Base-by-base conservation (phyloP, 2,113 vertebrate genomes). In the Coreoperca whiteheadi region DNA sequence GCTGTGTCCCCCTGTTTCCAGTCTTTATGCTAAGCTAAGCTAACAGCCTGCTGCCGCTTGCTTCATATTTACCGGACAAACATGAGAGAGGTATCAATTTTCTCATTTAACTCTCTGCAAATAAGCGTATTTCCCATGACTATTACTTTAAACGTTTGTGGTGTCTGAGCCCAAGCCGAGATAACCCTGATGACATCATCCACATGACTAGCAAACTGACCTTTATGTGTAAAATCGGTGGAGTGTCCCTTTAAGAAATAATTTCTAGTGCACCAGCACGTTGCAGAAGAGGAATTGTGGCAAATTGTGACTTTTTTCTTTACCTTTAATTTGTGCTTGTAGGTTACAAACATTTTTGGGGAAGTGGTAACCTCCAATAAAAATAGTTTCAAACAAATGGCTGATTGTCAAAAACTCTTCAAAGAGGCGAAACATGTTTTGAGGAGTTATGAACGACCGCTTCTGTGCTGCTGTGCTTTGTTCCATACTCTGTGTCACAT, bases 381-480 rank as follows among this genome's bases (percentile, higher is more conserved):
- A 59, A 65, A 50, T 4, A 8, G 23, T 18, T 66, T 79, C 61
- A 59, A 79, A 85, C 61, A 60, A 76, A 84, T 1, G 6, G 34
- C 72, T 43, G 64, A 71, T 54, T 78, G 71, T 85, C 41, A 72
- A 11, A 65, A 78, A 64, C 23, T 43, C 20, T 41, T 46, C 34
- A 54, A 32, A 0, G 15, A 28, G 37, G 6, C 11, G 1, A 67
- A 63, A 54, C 18, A 16, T 65, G 50, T 50, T 69, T 75, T 46
- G 23, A 66, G 56, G 51, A 79, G 30, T 34, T 54, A 50, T 28
- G 25, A 87, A 70, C 15, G 20, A 66, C 74, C 11, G n/a, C 67
- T 77, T 88, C 74, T 85, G 74, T 88, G 75, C 77, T 70, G 81
- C 66, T 81, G 51, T 71, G 79, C 53, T 82, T 68, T 73, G 67